Evolutionary conservation across 2,888 invertebrate genomes (phyloP), one percentile per base, ranked within the genome.

Genomic region (Andrena haemorrhoa): DNA sequence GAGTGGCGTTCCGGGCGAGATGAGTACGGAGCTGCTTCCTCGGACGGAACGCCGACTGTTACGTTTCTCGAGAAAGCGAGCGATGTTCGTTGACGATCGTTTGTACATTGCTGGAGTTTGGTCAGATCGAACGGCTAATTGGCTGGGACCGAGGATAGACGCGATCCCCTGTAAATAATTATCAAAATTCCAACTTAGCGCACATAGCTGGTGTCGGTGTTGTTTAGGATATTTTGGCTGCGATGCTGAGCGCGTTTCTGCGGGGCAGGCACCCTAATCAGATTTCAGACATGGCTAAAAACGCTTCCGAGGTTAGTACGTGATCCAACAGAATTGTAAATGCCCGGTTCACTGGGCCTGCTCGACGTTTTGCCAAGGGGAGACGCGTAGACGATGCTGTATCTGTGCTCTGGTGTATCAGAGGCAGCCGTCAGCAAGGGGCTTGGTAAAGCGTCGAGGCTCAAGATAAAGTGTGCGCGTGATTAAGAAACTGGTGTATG

Each of bases 201-300:
- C 91, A 92, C 89, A 91, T 87, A 86, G 88, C 89, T 92, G 93
- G 92, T 92, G 92, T 93, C 92, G 94, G 94, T 56, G 56, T 94
- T 95, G 94, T 94, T 96, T 97, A 98, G 98, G 97, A 97, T 95
- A 96, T 98, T 95, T 97, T 98, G 96, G 97, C 97, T 94, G 97
- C 97, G 95, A 97, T 98, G 95, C 96, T 98, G 95, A 97, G 97
- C 94, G 96, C 97, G 95, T 96, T 98, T 95, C 96, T 98, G 95
- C 93, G 92, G 92, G 96, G 97, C 95, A 97, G 97, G 96, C 97
- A 98, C 95, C 98, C 98, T 94, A 97, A 97, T 95, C 98, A 98
- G 95, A 97, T 98, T 95, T 97, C 97, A 95, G 96, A 97, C 95
- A 97, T 98, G 97, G 98, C 98, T 95, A 98, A 97, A 95, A 98